Evolutionary conservation across 2,888 invertebrate species (phyloP).

Genomic region (Drosophila testacea): DNA sequence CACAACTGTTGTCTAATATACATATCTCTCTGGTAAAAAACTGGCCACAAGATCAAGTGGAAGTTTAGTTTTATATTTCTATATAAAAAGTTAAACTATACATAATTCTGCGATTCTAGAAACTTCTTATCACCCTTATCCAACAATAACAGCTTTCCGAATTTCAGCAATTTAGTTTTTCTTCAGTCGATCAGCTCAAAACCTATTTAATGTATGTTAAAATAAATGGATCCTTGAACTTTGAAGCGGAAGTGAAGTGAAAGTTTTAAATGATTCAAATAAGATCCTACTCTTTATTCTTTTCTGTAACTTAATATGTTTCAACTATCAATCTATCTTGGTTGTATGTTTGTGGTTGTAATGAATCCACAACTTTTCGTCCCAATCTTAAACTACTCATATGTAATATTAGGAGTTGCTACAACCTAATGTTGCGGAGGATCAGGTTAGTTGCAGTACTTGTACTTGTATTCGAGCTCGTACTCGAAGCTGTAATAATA

Average conservation of each 20-base stretch:
- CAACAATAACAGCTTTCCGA: no score
- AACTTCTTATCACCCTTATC: no score
- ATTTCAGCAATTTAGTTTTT: no score
- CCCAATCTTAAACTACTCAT: neutral
- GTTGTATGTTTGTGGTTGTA: constrained; percentile 1
- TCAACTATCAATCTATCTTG: neutral
- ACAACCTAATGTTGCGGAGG: neutral
- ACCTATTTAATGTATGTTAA: neutral
- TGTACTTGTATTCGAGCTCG: constrained; percentile 6
- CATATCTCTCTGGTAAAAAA: neutral
- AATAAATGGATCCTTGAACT: neutral
- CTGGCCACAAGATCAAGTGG: no score
- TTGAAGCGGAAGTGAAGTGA: no score
- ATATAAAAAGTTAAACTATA: no score
- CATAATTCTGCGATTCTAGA: no score
- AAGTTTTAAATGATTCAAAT: no score
- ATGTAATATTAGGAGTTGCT: constrained; percentile 3
- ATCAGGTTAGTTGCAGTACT: constrained; percentile 9
- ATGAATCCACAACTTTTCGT: neutral
- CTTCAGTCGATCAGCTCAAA: neutral
- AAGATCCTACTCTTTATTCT: no score
- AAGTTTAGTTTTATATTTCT: no score
- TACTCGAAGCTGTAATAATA: constrained; percentile 41
- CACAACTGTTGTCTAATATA: neutral
- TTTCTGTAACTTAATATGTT: no score